Conservation (phyloP, 2,888 invertebrate genomes). For the Drosophila sordidula region DNA sequence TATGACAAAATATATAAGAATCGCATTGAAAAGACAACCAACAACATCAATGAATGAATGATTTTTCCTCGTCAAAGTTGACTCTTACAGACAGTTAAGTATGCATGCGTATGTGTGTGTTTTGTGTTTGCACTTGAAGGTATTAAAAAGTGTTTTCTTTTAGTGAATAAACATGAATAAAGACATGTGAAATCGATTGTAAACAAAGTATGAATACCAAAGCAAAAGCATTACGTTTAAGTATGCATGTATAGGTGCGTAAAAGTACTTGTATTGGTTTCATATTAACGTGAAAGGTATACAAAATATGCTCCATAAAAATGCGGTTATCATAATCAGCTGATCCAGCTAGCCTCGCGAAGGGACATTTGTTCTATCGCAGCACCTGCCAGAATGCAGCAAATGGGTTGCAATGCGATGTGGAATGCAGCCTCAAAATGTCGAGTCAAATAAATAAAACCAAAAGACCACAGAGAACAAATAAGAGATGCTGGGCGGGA, state of each 20-base stretch:
- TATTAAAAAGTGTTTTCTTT: constrained; percentile 75
- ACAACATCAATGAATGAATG: constrained; percentile 38
- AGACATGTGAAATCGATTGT: constrained; percentile 81
- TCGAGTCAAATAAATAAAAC: constrained; percentile 59
- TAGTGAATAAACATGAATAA: constrained; percentile 73
- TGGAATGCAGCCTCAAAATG: constrained; percentile 53
- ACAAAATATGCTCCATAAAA: constrained; percentile 32
- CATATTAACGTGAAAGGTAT: constrained; percentile 16
- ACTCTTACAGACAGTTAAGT: constrained; percentile 16
- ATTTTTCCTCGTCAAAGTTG: constrained; percentile 13
- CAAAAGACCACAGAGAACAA: constrained; percentile 38
- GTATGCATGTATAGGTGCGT: constrained; percentile 5
- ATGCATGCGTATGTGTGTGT: constrained; percentile 3
- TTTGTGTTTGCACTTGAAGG: constrained; percentile 66
- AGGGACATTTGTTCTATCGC: background rate
- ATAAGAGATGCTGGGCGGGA: background rate
- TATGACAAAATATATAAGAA: constrained; percentile 7
- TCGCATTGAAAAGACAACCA: constrained; percentile 42
- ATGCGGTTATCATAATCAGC: constrained; percentile 67
- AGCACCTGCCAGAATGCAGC: constrained; percentile 35
- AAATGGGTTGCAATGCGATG: constrained; percentile 8
- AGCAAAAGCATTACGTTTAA: constrained; percentile 23
- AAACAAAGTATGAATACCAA: constrained; percentile 75
- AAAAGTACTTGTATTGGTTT: constrained; percentile 8
- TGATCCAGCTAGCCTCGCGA: constrained; percentile 4